These are phyloP conservation scores for Myotis vivesi DNA, from an alignment of 2,797 vertebrate species.

Conservation along the genomic window DNA sequence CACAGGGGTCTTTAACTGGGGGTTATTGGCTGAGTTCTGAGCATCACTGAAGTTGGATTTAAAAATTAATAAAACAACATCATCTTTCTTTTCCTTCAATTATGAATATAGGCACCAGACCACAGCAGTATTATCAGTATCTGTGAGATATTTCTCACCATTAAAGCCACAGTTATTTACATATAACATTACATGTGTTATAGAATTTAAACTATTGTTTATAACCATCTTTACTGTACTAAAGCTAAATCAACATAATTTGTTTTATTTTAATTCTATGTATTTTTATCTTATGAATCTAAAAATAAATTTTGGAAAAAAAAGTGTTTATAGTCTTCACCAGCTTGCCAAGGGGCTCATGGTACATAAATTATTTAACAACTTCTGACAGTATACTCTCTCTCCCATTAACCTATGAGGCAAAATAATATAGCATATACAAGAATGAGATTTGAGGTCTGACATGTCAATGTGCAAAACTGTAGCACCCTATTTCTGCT, in stretches of 20 bases:
- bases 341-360: not conserved
- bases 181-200: not conserved
- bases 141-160: not conserved
- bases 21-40: not conserved
- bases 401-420: not conserved
- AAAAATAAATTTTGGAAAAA: not conserved
- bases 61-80: not conserved
- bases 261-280: not conserved
- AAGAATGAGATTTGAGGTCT: not conserved
- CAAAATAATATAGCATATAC: not conserved
- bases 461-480: rapidly evolving
- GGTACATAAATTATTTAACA: not conserved
- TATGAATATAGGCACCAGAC: not conserved
- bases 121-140: not conserved
- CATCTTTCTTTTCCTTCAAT: not conserved
- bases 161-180: not conserved
- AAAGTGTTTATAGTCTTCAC: not conserved
- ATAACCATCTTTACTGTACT: not conserved
- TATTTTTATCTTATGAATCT: not conserved
- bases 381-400: not conserved
- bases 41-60: not conserved
- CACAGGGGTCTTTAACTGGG: not conserved
- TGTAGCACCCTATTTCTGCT: not conserved
- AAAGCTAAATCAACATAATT: not conserved
- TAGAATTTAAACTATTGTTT: not conserved